Percentiles rank a stretch among this genome's conserved stretches.
phyloP scores from a whole-genome alignment of 1,140 invertebrate species.

The Drosophila nigromelanica region DNA sequence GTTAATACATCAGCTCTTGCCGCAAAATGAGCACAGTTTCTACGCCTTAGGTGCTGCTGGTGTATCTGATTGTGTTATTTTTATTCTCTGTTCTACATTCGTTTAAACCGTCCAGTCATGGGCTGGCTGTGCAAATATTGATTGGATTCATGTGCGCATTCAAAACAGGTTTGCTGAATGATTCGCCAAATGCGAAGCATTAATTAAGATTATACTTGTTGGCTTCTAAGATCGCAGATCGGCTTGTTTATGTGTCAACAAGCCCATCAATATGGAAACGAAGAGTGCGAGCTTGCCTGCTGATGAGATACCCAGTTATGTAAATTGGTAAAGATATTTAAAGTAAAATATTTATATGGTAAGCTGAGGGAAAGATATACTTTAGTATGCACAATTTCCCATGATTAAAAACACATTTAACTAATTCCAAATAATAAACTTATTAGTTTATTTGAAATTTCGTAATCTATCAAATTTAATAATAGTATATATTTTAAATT shows the following conservation, averaged over 20 bases:
- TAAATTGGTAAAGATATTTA: not conserved
- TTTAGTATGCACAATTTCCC: too few relatives aligned
- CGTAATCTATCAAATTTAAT: too few relatives aligned
- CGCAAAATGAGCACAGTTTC: conserved; percentile 43
- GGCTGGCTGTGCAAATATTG: conserved; percentile 23
- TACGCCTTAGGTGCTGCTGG: conserved; percentile 47
- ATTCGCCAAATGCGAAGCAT: conserved; percentile 23
- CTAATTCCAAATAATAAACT: too few relatives aligned
- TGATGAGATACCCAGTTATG: not conserved
- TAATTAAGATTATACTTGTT: conserved; percentile 36
- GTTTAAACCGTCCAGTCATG: conserved; percentile 26
- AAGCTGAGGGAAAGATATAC: too few relatives aligned
- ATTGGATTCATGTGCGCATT: conserved; percentile 24
- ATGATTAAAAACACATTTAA: too few relatives aligned
- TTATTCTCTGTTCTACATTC: conserved; percentile 10
- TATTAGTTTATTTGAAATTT: too few relatives aligned
- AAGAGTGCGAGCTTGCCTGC: not conserved
- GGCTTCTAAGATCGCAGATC: conserved; percentile 1
- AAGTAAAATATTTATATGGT: not conserved
- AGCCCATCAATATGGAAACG: conserved; percentile 2
- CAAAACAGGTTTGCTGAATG: conserved; percentile 42
- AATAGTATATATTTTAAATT: too few relatives aligned
- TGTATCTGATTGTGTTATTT: conserved; percentile 14
- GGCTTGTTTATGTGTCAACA: conserved; percentile 44
- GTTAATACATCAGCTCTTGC: conserved; percentile 1